These are phyloP conservation scores for Colletes gigas DNA, from an alignment of 1,140 invertebrate genomes.

Conservation along the genomic window DNA sequence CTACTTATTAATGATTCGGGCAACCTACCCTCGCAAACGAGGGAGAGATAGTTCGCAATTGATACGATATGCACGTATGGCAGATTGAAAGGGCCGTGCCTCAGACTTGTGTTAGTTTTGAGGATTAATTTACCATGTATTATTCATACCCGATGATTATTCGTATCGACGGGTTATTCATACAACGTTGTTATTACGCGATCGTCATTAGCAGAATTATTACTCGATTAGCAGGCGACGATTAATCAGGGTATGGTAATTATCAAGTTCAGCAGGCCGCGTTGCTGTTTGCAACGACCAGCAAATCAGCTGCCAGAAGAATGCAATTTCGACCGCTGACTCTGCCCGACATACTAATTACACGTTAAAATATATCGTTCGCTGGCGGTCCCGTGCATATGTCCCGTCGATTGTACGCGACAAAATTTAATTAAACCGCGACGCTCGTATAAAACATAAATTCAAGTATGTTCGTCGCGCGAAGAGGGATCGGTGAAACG, in stretches of 20 bases:
- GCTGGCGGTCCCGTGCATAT: neutral
- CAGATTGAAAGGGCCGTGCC: constrained; percentile 32
- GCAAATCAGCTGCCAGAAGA: constrained; percentile 42
- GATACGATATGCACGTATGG: constrained; percentile 21
- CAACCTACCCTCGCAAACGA: neutral
- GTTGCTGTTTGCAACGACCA: constrained; percentile 30
- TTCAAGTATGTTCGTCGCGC: neutral
- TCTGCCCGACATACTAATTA: constrained; percentile 32
- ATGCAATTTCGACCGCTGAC: constrained; percentile 47
- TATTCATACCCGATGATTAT: constrained; percentile 58
- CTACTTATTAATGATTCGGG: too few relatives aligned
- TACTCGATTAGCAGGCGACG: constrained; percentile 58
- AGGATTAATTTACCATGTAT: constrained; percentile 63
- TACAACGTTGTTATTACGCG: constrained; percentile 55
- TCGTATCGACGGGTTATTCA: constrained; percentile 55
- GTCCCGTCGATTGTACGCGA: neutral
- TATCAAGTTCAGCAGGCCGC: constrained; percentile 47
- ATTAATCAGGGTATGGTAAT: constrained; percentile 63
- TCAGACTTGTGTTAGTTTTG: constrained; percentile 48
- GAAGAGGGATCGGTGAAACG: neutral
- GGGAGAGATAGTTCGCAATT: constrained; percentile 37
- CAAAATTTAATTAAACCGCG: constrained; percentile 36
- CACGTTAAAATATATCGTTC: constrained; percentile 32
- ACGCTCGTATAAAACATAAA: neutral
- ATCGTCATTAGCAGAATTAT: constrained; percentile 65